Evolutionary conservation across 2,888 invertebrate genomes (phyloP).

Genomic region (Drosophila antonietae): DNA sequence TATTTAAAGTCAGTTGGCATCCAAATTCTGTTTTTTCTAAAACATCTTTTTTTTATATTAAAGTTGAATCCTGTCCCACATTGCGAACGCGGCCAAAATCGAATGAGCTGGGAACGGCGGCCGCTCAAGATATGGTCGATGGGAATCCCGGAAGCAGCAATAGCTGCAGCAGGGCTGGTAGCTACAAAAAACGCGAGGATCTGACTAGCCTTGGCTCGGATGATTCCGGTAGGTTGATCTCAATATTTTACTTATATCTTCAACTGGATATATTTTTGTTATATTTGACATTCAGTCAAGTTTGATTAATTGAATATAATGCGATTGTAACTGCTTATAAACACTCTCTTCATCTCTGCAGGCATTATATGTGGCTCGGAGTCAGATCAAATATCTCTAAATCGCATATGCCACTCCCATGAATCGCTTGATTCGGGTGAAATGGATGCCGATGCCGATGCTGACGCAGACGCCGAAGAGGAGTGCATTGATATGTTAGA

Average conservation of each 20-base stretch:
- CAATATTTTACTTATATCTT: not conserved
- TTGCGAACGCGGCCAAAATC: slow-evolving; percentile 77
- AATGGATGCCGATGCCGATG: slow-evolving; percentile 87
- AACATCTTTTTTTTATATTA: not conserved
- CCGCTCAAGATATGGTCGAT: slow-evolving; percentile 49
- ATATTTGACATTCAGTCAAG: not conserved
- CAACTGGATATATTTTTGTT: not conserved
- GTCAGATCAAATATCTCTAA: slow-evolving; percentile 84
- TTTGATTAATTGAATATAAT: slow-evolving; percentile 15
- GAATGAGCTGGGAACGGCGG: slow-evolving; percentile 56
- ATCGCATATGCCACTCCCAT: slow-evolving; percentile 87
- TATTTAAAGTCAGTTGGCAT: not conserved
- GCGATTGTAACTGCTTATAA: slow-evolving; percentile 18
- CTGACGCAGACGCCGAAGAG: slow-evolving; percentile 86
- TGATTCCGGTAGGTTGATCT: slow-evolving; percentile 85
- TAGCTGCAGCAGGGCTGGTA: slow-evolving; percentile 61
- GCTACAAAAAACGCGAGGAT: slow-evolving; percentile 85
- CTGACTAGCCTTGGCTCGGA: slow-evolving; percentile 87
- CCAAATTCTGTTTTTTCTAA: not conserved
- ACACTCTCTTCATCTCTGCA: slow-evolving; percentile 33
- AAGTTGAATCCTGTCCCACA: slow-evolving; percentile 75
- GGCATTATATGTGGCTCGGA: slow-evolving; percentile 86
- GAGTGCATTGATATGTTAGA: slow-evolving; percentile 85
- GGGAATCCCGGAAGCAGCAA: slow-evolving; percentile 49
- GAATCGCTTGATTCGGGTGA: slow-evolving; percentile 90